These are phyloP conservation scores for Rhagonycha fulva DNA, from an alignment of 2,888 invertebrate genomes.

Conservation along the genomic window DNA sequence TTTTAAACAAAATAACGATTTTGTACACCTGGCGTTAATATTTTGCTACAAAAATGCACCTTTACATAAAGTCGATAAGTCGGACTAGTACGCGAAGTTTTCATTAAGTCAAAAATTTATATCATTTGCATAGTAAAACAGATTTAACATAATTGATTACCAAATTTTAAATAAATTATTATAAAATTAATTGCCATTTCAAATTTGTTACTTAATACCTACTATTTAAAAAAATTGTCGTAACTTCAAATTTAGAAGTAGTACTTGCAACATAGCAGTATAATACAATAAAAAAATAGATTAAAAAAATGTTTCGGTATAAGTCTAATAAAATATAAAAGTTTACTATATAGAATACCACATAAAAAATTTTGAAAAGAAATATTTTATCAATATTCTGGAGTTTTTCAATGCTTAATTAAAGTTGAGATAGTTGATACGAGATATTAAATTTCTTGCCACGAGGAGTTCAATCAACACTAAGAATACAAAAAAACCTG, in stretches of 20 bases:
- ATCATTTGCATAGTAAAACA: neutral
- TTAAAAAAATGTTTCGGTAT: neutral
- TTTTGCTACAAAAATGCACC: neutral
- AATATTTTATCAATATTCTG: neutral
- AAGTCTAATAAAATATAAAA: neutral
- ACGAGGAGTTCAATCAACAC: neutral
- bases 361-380: neutral
- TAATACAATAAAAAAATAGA: neutral
- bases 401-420: neutral
- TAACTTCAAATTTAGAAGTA: neutral
- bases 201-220: neutral
- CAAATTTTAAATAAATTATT: neutral
- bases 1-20: conserved; percentile 2
- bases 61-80: neutral
- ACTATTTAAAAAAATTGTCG: neutral
- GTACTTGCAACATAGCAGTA: neutral
- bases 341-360: neutral
- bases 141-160: neutral
- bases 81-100: neutral
- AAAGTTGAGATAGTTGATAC: neutral
- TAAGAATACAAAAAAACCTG: neutral
- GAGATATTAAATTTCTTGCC: neutral
- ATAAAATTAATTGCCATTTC: neutral
- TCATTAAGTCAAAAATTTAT: neutral
- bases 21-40: neutral